phyloP scores from a whole-genome alignment of 1,140 invertebrate genomes.

The Oryctes rhinoceros region DNA sequence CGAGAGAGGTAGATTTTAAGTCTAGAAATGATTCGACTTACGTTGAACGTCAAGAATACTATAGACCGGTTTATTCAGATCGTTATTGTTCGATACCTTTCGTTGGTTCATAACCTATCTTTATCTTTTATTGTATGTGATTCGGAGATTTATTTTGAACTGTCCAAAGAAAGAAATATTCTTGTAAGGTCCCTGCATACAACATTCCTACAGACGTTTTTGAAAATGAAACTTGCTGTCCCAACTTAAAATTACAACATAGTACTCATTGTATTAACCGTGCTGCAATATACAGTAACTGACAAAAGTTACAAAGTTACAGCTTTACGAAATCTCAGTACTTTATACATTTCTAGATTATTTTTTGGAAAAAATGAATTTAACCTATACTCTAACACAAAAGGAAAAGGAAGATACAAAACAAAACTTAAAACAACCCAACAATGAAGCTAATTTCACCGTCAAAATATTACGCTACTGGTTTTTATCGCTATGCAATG shows the following conservation, averaged over 20 bases:
- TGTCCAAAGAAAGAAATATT: slow-evolving; percentile 45
- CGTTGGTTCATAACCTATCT: slow-evolving; percentile 46
- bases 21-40: slow-evolving; percentile 41
- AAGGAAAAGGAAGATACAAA: no score
- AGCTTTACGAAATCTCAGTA: no score
- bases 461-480: not conserved
- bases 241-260: slow-evolving; percentile 35
- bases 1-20: slow-evolving; percentile 25
- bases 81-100: slow-evolving; percentile 42
- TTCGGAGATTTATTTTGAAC: slow-evolving; percentile 46
- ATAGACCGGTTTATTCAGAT: slow-evolving; percentile 43
- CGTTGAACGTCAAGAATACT: slow-evolving; percentile 38
- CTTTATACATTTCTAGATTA: not conserved
- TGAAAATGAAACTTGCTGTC: slow-evolving; percentile 37
- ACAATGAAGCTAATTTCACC: not conserved
- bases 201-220: slow-evolving; percentile 42
- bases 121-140: slow-evolving; percentile 46
- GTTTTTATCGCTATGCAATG: not conserved
- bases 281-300: not conserved
- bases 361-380: not conserved
- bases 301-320: no score
- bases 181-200: slow-evolving; percentile 43
- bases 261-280: slow-evolving; percentile 14
- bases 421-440: no score
- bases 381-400: no score